Percentiles rank a stretch among this genome's conserved stretches.
These are phyloP conservation scores for Onthophagus taurus DNA, from an alignment of 1,140 invertebrate genomes.

Conservation along the genomic window DNA sequence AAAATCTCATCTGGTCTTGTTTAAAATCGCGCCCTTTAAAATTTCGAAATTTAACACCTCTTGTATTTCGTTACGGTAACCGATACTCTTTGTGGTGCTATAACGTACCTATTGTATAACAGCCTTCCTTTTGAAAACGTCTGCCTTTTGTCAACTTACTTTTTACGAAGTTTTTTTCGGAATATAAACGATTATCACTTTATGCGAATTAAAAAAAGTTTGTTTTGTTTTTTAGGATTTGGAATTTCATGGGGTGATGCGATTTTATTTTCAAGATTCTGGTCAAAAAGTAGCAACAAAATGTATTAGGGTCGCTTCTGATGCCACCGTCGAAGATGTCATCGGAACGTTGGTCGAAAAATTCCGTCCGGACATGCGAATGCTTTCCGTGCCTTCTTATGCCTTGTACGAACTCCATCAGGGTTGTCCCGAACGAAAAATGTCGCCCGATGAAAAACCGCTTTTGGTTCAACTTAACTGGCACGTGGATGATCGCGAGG, in stretches of 20 bases:
- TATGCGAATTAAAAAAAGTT: too few species aligned
- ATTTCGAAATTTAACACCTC: too few species aligned
- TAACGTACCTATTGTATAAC: too few species aligned
- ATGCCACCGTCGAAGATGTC: constrained; percentile 88
- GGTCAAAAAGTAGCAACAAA: constrained; percentile 98
- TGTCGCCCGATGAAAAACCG: constrained; percentile 86
- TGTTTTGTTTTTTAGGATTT: constrained; percentile 69
- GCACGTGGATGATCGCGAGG: constrained; percentile 97
- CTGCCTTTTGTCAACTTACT: too few species aligned
- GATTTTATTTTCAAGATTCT: constrained; percentile 97
- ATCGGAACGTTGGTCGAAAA: constrained; percentile 96
- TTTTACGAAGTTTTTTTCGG: too few species aligned
- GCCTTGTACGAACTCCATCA: constrained; percentile 96
- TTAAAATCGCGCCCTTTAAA: too few species aligned
- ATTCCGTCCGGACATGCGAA: constrained; percentile 98
- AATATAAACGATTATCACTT: too few species aligned
- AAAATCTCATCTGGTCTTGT: too few species aligned
- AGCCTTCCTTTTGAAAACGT: too few species aligned
- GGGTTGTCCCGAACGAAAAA: constrained; percentile 85
- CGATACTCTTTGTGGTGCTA: too few species aligned
- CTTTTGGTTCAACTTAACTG: constrained; percentile 97
- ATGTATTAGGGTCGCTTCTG: constrained; percentile 94
- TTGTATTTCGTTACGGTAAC: too few species aligned
- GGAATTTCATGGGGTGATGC: constrained; percentile 98
- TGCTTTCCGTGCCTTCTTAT: constrained; percentile 92